phyloP scores from a whole-genome alignment of 1,140 invertebrate genomes.

The Papilio aristodemus region DNA sequence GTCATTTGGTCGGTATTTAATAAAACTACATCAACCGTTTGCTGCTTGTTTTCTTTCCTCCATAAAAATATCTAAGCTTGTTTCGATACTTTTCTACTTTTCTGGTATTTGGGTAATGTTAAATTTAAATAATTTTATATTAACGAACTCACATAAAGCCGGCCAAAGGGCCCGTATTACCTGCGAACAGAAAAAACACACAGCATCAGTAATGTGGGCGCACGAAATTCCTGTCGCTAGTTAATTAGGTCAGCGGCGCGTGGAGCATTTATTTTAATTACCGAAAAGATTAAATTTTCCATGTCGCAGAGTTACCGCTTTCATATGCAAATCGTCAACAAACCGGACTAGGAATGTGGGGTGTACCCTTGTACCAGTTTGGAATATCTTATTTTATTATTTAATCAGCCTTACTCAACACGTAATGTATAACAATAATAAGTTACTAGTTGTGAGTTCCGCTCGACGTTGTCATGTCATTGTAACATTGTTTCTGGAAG shows the following conservation, averaged over 20 bases:
- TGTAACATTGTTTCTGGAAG: no score
- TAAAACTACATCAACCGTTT: no score
- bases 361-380: background rate
- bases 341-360: conserved; percentile 26
- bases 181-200: conserved; percentile 51
- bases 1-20: no score
- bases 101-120: no score
- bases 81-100: no score
- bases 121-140: conserved; percentile 8
- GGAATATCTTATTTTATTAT: conserved; percentile 1
- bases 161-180: conserved; percentile 41
- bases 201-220: conserved; percentile 48
- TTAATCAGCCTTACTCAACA: conserved; percentile 14
- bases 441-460: conserved; percentile 26
- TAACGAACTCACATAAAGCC: conserved; percentile 32
- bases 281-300: conserved; percentile 74
- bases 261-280: conserved; percentile 64
- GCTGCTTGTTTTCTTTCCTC: no score
- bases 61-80: no score
- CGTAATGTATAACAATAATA: no score
- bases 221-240: conserved; percentile 41
- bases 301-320: conserved; percentile 63
- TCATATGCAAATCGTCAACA: conserved; percentile 65
- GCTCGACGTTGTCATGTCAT: no score
- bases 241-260: conserved; percentile 64